Base-by-base conservation (phyloP, 2,888 invertebrate genomes). In the Sylvicola fuscatus region DNA sequence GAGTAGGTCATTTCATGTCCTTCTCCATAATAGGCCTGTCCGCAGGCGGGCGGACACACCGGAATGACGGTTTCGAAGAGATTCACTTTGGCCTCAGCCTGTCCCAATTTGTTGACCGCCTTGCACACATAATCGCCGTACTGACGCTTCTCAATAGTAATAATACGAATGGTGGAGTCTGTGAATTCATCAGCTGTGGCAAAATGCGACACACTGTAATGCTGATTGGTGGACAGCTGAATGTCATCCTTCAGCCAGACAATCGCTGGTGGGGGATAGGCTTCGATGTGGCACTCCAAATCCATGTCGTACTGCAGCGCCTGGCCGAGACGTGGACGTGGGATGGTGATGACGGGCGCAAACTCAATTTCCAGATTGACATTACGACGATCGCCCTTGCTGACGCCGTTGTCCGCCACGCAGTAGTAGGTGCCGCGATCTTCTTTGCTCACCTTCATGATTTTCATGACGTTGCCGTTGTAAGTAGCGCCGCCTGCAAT, bases 301-400 rank as follows among this genome's bases (percentile, higher is more conserved):
- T 90, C 86, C 78, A 90, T 89, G 47, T 92, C 87, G 49, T 87
- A 90, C 52, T 89, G 89, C 8, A 90, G 60, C 0, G 90, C 90
- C 65, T 71, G 70, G 10, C 86, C 86, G 26, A 87, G 60, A 14
- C 87, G 65, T 0, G 87, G 87, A 14, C 81, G 62, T 0, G 84
- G 83, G 10, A 82, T 82, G 0, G 77, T 73, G 32, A 90, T 80
- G 0, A 86, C 83, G 0, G 90, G 90, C 0, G 83, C 68, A 48
- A 90, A 87, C 52, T 87, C 87, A 14, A 89, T 83, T 53, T 90
- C 89, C 28, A 90, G 67, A 42, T 86, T 86, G 43, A 90, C 81
- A 47, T 90, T 87, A 43, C 83, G 65, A 17, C 80, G 62, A 3
- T 82, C 78, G 1, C 87, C 87, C 45, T 78, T 74, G 21, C 86